Percentiles rank a stretch among this genome's conserved stretches.
Evolutionary conservation across 2,113 vertebrate genomes (phyloP).

Genomic region (Phylloscopus whistleri): DNA sequence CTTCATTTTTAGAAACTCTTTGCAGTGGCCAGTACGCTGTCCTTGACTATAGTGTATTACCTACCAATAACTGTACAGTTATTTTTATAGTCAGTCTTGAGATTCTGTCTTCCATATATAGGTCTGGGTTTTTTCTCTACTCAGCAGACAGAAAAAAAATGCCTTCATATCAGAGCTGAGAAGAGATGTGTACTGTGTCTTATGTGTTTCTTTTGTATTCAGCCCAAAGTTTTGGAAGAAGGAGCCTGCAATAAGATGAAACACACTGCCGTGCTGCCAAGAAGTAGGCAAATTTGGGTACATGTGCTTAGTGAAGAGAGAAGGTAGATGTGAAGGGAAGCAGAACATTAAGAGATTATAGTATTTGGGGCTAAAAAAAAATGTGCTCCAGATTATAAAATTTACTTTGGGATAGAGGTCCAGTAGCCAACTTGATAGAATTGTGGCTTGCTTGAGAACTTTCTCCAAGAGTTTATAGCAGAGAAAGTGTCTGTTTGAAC

Average conservation of each 20-base stretch:
- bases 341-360: not conserved
- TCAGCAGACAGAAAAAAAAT: not conserved
- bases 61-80: not conserved
- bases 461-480: not conserved
- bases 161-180: not conserved
- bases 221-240: not conserved
- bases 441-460: not conserved
- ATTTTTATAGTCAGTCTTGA: not conserved
- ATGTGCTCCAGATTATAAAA: not conserved
- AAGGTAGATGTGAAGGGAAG: not conserved
- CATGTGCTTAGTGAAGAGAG: not conserved
- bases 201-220: not conserved
- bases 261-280: not conserved
- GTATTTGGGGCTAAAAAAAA: not conserved
- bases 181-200: not conserved
- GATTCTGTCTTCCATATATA: not conserved
- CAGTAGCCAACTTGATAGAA: not conserved
- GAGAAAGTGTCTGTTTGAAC: not conserved
- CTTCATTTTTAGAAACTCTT: not conserved
- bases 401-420: not conserved
- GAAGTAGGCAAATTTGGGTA: not conserved
- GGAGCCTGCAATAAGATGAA: not conserved
- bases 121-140: not conserved
- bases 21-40: not conserved
- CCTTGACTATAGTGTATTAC: not conserved